These are phyloP conservation scores for Pseudorasbora parva DNA, from an alignment of 2,113 vertebrate genomes.

Conservation along the genomic window DNA sequence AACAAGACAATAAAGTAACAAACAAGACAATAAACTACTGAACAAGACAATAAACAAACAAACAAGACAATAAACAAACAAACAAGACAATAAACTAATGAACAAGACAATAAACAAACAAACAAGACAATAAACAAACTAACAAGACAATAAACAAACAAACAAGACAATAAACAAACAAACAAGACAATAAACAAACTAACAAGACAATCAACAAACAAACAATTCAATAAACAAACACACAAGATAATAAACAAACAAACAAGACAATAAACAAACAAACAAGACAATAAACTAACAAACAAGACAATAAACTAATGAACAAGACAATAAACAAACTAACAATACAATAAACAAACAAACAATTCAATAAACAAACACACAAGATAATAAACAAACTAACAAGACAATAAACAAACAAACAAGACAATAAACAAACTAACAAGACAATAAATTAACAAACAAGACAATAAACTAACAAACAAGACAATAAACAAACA, in stretches of 20 bases:
- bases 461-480: background rate
- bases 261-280: constrained; percentile 17
- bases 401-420: no score
- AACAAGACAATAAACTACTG: no score
- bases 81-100: background rate
- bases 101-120: no score
- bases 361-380: no score
- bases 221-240: background rate
- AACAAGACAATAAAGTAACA: background rate
- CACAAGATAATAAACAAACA: no score
- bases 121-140: constrained; percentile 17
- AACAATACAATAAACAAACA: no score
- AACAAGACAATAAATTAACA: no score
- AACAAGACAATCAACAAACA: no score
- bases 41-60: constrained; percentile 17
- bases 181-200: constrained; percentile 17
- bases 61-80: no score
- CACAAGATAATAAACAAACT: background rate
- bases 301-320: background rate
- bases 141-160: no score
- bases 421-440: constrained; percentile 17
- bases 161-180: background rate
- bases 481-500: no score
- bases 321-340: background rate
- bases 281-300: no score